Evolutionary conservation across 1,140 invertebrate genomes (phyloP).

Genomic region (Polyergus mexicanus): DNA sequence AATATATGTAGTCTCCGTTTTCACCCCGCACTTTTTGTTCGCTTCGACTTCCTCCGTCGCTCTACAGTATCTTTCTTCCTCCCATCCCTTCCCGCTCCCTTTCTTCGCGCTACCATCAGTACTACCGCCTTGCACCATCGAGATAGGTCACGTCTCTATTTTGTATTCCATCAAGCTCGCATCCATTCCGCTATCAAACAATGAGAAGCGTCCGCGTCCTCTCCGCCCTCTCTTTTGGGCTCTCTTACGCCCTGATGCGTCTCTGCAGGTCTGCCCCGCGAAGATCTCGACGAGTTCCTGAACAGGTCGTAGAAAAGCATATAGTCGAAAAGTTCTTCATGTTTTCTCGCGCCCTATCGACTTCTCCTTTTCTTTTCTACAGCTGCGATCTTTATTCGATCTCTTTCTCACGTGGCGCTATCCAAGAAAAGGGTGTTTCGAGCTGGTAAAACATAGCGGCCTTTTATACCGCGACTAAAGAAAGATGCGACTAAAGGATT

Average conservation of each 20-base stretch:
- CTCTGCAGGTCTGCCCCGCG: slow-evolving; percentile 37
- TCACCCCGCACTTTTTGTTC: slow-evolving; percentile 15
- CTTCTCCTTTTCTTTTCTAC: neutral
- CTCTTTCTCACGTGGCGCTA: neutral
- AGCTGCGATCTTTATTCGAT: slow-evolving; percentile 8
- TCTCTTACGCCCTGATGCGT: slow-evolving; percentile 47
- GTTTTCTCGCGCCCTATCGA: neutral
- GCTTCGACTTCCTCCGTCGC: slow-evolving; percentile 4
- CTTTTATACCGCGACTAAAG: slow-evolving; percentile 73
- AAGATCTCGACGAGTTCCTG: slow-evolving; percentile 56
- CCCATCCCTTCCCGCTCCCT: neutral
- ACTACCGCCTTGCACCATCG: slow-evolving; percentile 34
- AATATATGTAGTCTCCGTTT: slow-evolving; percentile 15
- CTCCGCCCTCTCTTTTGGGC: slow-evolving; percentile 30
- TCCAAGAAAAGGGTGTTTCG: slow-evolving; percentile 63
- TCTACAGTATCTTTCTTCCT: slow-evolving; percentile 39
- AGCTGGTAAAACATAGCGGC: slow-evolving; percentile 4
- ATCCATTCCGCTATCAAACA: slow-evolving; percentile 71
- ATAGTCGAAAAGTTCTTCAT: slow-evolving; percentile 64
- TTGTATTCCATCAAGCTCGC: slow-evolving; percentile 76
- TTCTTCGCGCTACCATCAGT: slow-evolving; percentile 52
- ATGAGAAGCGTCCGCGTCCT: slow-evolving; percentile 53
- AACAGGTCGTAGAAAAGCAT: slow-evolving; percentile 35
- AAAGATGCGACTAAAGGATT: slow-evolving; percentile 57
- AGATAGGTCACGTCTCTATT: slow-evolving; percentile 74